Evolutionary conservation across 2,797 vertebrate species (phyloP).

Genomic region (Hapalemur alaotrensis): DNA sequence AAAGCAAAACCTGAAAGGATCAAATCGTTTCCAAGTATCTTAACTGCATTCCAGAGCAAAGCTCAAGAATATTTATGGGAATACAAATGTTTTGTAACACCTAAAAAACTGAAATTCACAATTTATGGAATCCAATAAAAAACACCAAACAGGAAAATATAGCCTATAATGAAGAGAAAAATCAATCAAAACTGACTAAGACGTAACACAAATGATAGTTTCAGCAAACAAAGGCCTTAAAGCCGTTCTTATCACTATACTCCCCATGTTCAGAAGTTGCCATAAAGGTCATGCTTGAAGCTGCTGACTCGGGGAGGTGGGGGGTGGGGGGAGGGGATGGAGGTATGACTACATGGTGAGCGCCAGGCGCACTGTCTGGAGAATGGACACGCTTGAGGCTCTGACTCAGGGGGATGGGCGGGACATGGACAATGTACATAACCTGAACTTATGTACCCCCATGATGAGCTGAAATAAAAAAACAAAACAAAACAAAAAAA

Average conservation of each 20-base stretch:
- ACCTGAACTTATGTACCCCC: too few species aligned
- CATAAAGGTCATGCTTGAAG: not conserved
- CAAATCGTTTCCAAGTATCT: not conserved
- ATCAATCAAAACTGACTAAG: not conserved
- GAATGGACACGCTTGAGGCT: too few species aligned
- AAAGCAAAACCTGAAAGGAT: not conserved
- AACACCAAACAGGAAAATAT: not conserved
- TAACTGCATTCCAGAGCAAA: not conserved
- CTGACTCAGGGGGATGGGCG: too few species aligned
- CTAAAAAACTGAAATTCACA: not conserved
- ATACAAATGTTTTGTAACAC: not conserved
- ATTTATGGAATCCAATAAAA: not conserved
- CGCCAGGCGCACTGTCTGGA: too few species aligned
- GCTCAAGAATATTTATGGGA: not conserved
- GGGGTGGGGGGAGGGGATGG: too few species aligned
- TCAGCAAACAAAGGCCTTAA: not conserved
- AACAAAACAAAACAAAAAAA: too few species aligned
- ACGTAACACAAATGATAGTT: not conserved
- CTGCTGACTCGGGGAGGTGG: too few species aligned
- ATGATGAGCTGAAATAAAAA: too few species aligned
- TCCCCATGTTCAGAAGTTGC: not conserved
- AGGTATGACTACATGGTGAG: too few species aligned
- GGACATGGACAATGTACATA: too few species aligned
- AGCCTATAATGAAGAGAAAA: not conserved
- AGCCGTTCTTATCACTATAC: not conserved